Evolutionary conservation across 2,888 invertebrate species (phyloP).

Genomic region (Andrena trimmerana): DNA sequence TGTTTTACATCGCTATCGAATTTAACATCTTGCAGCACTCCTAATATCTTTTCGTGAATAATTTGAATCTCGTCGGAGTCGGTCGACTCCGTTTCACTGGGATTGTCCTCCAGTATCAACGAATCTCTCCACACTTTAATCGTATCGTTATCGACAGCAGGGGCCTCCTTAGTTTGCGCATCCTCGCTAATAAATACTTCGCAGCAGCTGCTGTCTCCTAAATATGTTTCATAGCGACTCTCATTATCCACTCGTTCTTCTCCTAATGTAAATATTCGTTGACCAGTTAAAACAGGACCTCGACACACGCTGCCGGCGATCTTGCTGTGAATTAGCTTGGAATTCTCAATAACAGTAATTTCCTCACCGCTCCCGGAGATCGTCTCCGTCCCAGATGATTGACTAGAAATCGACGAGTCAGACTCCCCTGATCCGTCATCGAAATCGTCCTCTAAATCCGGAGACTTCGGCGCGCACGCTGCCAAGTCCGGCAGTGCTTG

Average conservation of each 20-base stretch:
- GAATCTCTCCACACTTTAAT: slow-evolving; percentile 80
- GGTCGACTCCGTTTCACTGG: slow-evolving; percentile 33
- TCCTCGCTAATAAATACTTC: not conserved
- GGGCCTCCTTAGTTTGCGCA: not conserved
- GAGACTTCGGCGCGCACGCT: not conserved
- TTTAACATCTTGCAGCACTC: slow-evolving; percentile 59
- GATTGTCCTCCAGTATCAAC: slow-evolving; percentile 47
- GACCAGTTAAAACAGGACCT: not conserved
- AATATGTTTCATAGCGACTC: not conserved
- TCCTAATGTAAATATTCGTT: not conserved
- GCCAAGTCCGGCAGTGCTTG: slow-evolving; percentile 70
- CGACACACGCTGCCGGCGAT: not conserved
- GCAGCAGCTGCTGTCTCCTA: slow-evolving; percentile 28
- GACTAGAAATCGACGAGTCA: slow-evolving; percentile 4
- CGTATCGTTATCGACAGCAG: slow-evolving; percentile 54
- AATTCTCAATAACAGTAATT: slow-evolving; percentile 46
- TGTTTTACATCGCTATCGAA: slow-evolving; percentile 47
- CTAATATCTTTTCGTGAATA: slow-evolving; percentile 18
- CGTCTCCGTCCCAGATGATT: slow-evolving; percentile 26
- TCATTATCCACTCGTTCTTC: slow-evolving; percentile 4
- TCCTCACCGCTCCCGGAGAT: slow-evolving; percentile 48
- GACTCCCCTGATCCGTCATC: not conserved
- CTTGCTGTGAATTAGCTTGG: not conserved
- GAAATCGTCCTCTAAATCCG: slow-evolving; percentile 2
- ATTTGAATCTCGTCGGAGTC: slow-evolving; percentile 32